Conservation (phyloP, 2,888 invertebrate species). For the Cabera pusaria region DNA sequence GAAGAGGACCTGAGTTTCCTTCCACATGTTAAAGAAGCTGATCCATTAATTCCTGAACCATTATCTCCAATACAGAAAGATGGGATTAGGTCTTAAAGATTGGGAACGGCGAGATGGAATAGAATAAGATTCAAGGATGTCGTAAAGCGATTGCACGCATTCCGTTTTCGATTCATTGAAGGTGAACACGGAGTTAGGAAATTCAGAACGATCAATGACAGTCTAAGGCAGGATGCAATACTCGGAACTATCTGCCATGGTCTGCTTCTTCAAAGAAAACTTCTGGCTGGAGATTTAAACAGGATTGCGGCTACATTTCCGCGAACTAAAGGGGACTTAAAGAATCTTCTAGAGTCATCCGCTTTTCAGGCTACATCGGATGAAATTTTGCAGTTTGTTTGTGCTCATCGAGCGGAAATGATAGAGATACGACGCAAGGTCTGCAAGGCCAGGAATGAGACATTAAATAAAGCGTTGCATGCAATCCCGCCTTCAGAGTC, state of each 20-base stretch:
- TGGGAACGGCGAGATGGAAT: background rate
- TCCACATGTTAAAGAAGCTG: slow-evolving; percentile 1
- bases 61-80: background rate
- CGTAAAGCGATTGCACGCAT: background rate
- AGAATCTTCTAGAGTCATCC: background rate
- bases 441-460: no score
- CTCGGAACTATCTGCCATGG: background rate
- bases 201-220: background rate
- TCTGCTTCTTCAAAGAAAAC: background rate
- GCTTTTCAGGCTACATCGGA: background rate
- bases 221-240: background rate
- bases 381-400: background rate
- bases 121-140: background rate
- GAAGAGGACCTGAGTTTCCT: no score
- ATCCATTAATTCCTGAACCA: background rate
- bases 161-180: background rate
- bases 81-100: background rate
- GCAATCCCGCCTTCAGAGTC: background rate
- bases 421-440: background rate
- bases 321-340: background rate
- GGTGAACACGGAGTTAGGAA: background rate
- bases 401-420: background rate
- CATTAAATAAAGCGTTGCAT: background rate
- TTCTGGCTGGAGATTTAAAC: background rate
- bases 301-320: background rate